phyloP scores from a whole-genome alignment of 1,140 invertebrate genomes.

The Caerostris extrusa region DNA sequence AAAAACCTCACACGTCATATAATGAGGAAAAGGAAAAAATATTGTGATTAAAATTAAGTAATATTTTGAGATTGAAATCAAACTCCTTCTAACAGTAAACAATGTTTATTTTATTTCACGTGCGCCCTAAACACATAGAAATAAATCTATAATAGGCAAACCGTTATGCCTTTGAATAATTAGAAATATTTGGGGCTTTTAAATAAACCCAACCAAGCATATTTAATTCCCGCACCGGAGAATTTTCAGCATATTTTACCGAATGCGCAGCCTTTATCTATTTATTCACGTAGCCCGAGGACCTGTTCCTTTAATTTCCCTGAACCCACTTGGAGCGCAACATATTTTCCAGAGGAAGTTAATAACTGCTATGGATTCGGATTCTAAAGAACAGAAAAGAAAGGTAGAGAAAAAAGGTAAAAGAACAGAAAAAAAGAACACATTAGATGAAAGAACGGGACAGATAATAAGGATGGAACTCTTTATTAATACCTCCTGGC shows the following conservation, averaged over 20 bases:
- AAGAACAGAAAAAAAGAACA: slow-evolving; percentile 16
- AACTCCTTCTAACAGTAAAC: too few species aligned
- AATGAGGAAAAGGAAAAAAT: too few species aligned
- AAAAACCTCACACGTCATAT: too few species aligned
- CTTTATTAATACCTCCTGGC: slow-evolving; percentile 70
- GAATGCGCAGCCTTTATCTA: background rate
- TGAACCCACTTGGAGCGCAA: slow-evolving; percentile 23
- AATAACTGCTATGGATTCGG: slow-evolving; percentile 55
- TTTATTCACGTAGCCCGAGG: slow-evolving; percentile 24
- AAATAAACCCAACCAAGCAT: background rate
- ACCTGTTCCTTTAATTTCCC: slow-evolving; percentile 54
- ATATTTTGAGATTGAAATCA: too few species aligned
- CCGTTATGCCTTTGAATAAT: too few species aligned
- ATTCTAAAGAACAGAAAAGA: slow-evolving; percentile 55
- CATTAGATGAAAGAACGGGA: slow-evolving; percentile 54
- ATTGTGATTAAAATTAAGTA: too few species aligned
- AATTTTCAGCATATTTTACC: slow-evolving; percentile 24
- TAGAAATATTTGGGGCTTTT: background rate
- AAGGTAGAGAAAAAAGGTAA: slow-evolving; percentile 43
- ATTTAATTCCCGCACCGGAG: background rate
- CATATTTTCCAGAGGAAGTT: slow-evolving; percentile 52
- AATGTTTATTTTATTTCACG: too few species aligned
- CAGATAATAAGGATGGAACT: slow-evolving; percentile 59
- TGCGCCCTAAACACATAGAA: too few species aligned
- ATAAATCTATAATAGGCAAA: too few species aligned